Evolutionary conservation across 2,797 vertebrate genomes (phyloP), one percentile per base, ranked within the genome.

Genomic region (Denticeps clupeoides): DNA sequence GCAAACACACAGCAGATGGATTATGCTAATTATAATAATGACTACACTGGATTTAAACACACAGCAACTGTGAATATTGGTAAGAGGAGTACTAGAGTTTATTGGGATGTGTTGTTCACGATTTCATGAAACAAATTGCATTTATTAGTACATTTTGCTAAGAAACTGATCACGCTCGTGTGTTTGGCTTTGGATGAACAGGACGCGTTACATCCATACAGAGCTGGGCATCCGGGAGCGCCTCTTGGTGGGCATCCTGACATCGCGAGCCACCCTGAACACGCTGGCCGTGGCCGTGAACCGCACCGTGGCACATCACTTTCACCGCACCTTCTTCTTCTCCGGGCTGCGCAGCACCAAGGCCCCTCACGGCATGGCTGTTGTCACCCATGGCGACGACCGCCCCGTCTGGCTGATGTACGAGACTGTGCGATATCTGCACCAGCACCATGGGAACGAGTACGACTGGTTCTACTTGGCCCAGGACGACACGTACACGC

Each of bases 351-450:
- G 91, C 12, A 82, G 86, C 12, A 57, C 89, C 42, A 92, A 93
- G 65, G 68, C 85, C 31, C 94, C 91, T 0, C 86, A 88, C 0
- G 94, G 94, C 46, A 97, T 98, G 91, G 80, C 83, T 1, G 86
- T 98, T 53, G 81, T 98, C 0, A 81, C 89, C 3, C 93, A 90
- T 0, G 94, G 93, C 0, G 94, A 97, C 0, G 94, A 97, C 66
- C 85, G 94, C 0, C 92, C 94, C 0, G 91, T 90, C 12, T 99
- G 94, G 94, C 81, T 97, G 35, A 99, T 99, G 94, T 98, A 95
- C 0, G 89, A 97, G 82, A 94, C 93, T 0, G 65, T 98, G 56
- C 89, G 84, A 12, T 87, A 98, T 49, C 80, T 97, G 29, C 85
- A 96, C 38, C 80, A 83, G 24, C 88, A 94, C 64, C 87, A 93